phyloP scores from a whole-genome alignment of 2,797 vertebrate genomes.

The Champsocephalus gunnari region DNA sequence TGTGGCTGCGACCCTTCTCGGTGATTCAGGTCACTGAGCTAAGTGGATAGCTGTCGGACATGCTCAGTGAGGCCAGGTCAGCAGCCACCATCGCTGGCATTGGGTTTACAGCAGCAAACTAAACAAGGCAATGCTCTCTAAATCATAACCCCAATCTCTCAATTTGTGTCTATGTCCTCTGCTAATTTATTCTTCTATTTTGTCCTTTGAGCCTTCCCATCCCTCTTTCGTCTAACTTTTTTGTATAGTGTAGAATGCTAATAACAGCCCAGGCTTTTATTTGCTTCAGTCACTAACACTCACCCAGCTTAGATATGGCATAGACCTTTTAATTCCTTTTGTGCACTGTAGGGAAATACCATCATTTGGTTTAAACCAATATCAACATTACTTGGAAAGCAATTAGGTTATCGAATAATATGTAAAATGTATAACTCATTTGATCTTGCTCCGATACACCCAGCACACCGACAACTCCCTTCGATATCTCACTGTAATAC shows the following conservation, averaged over 20 bases:
- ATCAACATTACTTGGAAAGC: too few species aligned
- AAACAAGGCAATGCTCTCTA: conserved; percentile 33
- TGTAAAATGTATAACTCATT: too few species aligned
- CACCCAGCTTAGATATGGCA: too few species aligned
- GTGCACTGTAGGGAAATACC: too few species aligned
- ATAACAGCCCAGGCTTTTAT: too few species aligned
- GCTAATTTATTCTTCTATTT: conserved; percentile 11
- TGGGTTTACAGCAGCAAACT: conserved; percentile 5
- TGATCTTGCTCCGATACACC: too few species aligned
- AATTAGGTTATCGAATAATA: too few species aligned
- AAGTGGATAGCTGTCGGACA: conserved; percentile 66
- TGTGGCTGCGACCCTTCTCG: conserved; percentile 32
- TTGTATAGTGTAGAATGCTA: background rate
- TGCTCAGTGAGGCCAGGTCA: conserved; percentile 35
- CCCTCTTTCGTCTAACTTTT: conserved; percentile 12
- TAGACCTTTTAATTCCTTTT: too few species aligned
- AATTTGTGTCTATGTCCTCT: conserved; percentile 1
- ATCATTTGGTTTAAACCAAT: too few species aligned
- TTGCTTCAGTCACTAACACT: too few species aligned
- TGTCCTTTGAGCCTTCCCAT: conserved; percentile 7
- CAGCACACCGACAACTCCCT: too few species aligned
- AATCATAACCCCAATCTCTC: conserved; percentile 22
- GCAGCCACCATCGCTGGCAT: conserved; percentile 25
- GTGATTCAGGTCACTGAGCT: conserved; percentile 61
- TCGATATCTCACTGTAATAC: too few species aligned